A percentile compares a stretch with the other conserved stretches of the same genome.
Evolutionary conservation across 2,797 vertebrate species (phyloP).

Genomic region (Crypturellus tataupa): DNA sequence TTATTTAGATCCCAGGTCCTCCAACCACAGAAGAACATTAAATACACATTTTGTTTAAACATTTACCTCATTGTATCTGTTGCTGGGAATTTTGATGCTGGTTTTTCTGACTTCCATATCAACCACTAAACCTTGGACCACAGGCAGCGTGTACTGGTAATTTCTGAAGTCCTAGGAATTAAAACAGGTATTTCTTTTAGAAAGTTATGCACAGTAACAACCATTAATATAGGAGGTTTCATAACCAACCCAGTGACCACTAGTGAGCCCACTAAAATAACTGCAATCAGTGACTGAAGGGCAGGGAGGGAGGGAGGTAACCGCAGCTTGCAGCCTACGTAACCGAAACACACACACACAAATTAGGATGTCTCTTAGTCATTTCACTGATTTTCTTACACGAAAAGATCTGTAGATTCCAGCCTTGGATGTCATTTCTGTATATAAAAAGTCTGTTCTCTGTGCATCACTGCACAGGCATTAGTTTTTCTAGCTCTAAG

Average conservation of each 20-base stretch:
- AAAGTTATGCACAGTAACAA: conserved; percentile 14
- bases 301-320: neutral
- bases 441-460: neutral
- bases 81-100: conserved; percentile 97
- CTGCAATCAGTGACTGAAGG: neutral
- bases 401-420: conserved; percentile 14
- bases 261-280: neutral
- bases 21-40: neutral
- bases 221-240: neutral
- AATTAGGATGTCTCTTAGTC: neutral
- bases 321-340: neutral
- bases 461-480: neutral
- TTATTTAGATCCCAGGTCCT: neutral
- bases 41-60: neutral
- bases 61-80: conserved; percentile 96
- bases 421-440: neutral
- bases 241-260: neutral
- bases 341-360: neutral
- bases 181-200: conserved; percentile 38
- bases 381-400: neutral
- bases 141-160: conserved; percentile 96
- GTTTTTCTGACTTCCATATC: conserved; percentile 99
- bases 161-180: conserved; percentile 94
- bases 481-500: neutral
- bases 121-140: conserved; percentile 95